Evolutionary conservation across 1,140 invertebrate genomes (phyloP).

Genomic region (Macrobrachium nipponense): DNA sequence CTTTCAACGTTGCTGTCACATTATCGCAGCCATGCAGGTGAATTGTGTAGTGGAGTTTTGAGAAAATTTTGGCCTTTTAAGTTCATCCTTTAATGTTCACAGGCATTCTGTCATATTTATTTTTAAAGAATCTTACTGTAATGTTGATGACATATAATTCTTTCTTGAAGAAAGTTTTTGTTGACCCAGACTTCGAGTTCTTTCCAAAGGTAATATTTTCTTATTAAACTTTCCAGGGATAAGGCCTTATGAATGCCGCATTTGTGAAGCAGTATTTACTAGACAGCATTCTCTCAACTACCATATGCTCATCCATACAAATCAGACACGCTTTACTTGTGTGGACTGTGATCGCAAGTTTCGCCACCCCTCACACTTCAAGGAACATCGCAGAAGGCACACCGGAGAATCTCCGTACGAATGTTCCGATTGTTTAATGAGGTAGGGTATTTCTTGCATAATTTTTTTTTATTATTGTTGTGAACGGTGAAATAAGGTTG

Average conservation of each 20-base stretch:
- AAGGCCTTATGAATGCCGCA: conserved; percentile 76
- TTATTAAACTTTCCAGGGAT: conserved; percentile 69
- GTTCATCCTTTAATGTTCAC: neutral
- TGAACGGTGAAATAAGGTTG: no score
- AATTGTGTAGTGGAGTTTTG: neutral
- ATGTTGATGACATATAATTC: no score
- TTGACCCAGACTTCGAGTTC: no score
- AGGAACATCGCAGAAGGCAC: conserved; percentile 76
- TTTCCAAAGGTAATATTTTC: neutral
- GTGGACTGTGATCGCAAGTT: conserved; percentile 76
- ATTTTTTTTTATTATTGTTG: neutral
- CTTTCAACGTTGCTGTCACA: conserved; percentile 77
- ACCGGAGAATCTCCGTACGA: conserved; percentile 78
- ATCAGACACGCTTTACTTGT: conserved; percentile 77
- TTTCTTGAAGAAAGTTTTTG: no score
- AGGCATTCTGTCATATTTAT: neutral
- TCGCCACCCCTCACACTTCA: conserved; percentile 78
- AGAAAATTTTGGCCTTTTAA: neutral
- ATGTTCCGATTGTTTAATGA: conserved; percentile 75
- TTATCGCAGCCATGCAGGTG: conserved; percentile 77
- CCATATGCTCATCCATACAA: conserved; percentile 78
- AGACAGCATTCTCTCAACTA: conserved; percentile 78
- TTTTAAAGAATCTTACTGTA: no score
- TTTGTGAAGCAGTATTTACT: conserved; percentile 76
- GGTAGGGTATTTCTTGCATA: conserved; percentile 66